These are phyloP conservation scores for Drosophila falleni DNA, from an alignment of 2,888 invertebrate species.

Conservation along the genomic window DNA sequence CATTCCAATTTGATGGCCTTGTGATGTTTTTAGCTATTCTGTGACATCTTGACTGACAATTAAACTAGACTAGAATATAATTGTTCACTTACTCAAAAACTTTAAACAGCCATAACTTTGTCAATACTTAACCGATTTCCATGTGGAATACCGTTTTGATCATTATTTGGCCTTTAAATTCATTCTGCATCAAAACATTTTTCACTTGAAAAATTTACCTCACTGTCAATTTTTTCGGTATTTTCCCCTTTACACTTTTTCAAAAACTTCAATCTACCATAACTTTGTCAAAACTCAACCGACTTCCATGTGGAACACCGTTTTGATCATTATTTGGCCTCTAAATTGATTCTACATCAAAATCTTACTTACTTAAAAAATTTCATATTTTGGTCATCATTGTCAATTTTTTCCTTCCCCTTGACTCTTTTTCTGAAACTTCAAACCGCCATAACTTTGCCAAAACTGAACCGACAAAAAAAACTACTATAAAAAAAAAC, in stretches of 20 bases:
- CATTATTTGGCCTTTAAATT: neutral
- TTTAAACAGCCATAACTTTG: no score
- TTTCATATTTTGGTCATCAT: neutral
- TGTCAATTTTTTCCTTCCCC: no score
- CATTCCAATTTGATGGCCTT: neutral
- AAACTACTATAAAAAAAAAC: no score
- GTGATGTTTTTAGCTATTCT: neutral
- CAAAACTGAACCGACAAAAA: neutral
- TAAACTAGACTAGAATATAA: neutral
- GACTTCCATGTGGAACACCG: neutral
- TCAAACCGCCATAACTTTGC: neutral
- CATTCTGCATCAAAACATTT: neutral
- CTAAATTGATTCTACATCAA: neutral
- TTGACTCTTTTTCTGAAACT: neutral
- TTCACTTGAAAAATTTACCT: no score
- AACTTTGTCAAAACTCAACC: neutral
- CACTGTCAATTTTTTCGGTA: no score
- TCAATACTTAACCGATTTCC: neutral
- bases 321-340: neutral
- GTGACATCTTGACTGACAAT: neutral
- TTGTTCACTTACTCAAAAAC: neutral
- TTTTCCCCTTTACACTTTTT: no score
- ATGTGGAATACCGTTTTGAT: neutral
- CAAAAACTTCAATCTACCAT: no score
- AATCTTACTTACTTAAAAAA: neutral